These are phyloP conservation scores for Neosalanx taihuensis DNA, from an alignment of 2,797 vertebrate species.

Conservation along the genomic window DNA sequence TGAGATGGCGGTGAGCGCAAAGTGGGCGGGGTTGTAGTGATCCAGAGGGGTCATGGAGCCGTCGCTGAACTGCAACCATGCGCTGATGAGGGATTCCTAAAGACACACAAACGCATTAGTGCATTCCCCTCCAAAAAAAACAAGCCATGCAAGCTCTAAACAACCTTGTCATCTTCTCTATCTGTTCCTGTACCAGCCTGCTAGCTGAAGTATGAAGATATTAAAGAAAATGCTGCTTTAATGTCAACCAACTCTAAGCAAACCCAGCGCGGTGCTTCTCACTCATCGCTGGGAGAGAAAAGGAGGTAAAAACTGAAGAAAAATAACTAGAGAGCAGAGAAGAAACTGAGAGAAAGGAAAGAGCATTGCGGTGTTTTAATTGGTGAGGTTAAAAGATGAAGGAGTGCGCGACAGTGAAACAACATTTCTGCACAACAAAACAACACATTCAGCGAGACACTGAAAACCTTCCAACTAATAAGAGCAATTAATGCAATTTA, in stretches of 20 bases:
- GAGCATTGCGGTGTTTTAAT: too few relatives aligned
- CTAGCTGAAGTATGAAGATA: background rate
- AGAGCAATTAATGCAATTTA: background rate
- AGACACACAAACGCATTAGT: slow-evolving; percentile 20
- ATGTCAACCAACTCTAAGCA: too few relatives aligned
- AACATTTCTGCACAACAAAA: too few relatives aligned
- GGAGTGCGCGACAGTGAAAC: too few relatives aligned
- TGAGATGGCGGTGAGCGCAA: slow-evolving; percentile 80
- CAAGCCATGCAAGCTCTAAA: slow-evolving; percentile 19
- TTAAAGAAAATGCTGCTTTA: too few relatives aligned
- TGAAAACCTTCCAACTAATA: background rate
- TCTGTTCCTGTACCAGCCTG: background rate
- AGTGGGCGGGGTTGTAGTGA: slow-evolving; percentile 85
- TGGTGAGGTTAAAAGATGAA: too few relatives aligned
- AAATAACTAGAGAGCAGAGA: slow-evolving; percentile 22
- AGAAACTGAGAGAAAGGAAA: background rate
- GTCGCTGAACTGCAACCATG: slow-evolving; percentile 95
- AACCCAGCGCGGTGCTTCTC: slow-evolving; percentile 12
- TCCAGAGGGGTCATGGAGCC: slow-evolving; percentile 88
- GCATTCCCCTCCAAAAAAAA: background rate
- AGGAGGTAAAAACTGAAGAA: too few relatives aligned
- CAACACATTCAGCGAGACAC: background rate
- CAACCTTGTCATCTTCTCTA: slow-evolving; percentile 1
- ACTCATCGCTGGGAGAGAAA: slow-evolving; percentile 29
- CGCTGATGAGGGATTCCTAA: slow-evolving; percentile 90